A percentile compares a stretch with the other conserved stretches of the same genome.
Conservation (phyloP, 1,140 invertebrate species). For the Orius laevigatus region DNA sequence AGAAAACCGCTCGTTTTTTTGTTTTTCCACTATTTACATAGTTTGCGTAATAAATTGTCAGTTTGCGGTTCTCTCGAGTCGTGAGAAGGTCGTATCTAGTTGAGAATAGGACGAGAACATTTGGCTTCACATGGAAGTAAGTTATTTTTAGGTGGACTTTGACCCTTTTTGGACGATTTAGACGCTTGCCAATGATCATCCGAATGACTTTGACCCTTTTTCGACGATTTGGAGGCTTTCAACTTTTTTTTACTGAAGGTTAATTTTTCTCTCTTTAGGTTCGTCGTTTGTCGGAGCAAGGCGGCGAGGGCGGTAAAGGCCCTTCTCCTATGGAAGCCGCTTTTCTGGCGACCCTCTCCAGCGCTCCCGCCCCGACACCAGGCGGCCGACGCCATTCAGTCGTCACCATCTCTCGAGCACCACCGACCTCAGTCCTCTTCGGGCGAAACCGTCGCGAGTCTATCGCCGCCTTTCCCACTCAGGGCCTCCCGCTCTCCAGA, state of each 20-base stretch:
- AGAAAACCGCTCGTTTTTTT: too few relatives aligned
- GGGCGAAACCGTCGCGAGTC: constrained; percentile 59
- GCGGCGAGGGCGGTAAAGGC: constrained; percentile 43
- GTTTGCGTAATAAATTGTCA: too few relatives aligned
- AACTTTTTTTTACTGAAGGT: too few relatives aligned
- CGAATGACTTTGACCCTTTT: too few relatives aligned
- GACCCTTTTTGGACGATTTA: too few relatives aligned
- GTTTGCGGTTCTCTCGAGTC: neutral
- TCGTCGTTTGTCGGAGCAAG: constrained; percentile 55
- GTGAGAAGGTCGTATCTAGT: too few relatives aligned
- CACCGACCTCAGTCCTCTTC: constrained; percentile 41
- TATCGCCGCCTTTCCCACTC: constrained; percentile 48
- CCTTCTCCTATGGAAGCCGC: constrained; percentile 51
- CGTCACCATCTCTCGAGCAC: constrained; percentile 63
- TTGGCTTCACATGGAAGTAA: too few relatives aligned
- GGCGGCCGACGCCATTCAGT: constrained; percentile 64
- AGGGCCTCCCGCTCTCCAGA: constrained; percentile 13
- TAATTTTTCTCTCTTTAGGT: constrained; percentile 31
- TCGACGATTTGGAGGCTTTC: too few relatives aligned
- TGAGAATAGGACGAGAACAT: too few relatives aligned
- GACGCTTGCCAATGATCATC: too few relatives aligned
- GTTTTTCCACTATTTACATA: too few relatives aligned
- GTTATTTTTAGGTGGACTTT: too few relatives aligned
- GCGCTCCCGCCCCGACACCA: constrained; percentile 45
- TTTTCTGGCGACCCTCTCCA: constrained; percentile 60